These are phyloP conservation scores for Larimichthys polyactis DNA, from an alignment of 2,113 vertebrate genomes.

Conservation along the genomic window DNA sequence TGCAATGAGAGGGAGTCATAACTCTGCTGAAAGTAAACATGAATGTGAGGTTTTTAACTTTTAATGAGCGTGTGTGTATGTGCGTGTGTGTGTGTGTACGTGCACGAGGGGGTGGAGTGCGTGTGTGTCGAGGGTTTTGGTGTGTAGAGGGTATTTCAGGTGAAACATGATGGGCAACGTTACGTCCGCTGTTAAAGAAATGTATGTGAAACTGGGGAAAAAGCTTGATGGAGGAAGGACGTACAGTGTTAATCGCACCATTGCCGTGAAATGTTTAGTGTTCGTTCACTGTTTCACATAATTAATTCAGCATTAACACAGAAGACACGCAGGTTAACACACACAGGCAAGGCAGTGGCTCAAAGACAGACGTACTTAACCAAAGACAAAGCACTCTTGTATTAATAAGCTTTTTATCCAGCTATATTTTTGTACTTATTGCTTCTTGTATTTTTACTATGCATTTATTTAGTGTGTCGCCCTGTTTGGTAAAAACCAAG, in stretches of 20 bases:
- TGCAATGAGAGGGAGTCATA: constrained; percentile 15
- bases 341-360: constrained; percentile 10
- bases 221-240: constrained; percentile 20
- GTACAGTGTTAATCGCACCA: not conserved
- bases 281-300: constrained; percentile 12
- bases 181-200: constrained; percentile 47
- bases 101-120: not conserved
- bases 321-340: constrained; percentile 10
- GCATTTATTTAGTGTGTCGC: constrained; percentile 69
- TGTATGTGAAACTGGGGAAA: constrained; percentile 43
- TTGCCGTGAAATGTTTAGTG: constrained; percentile 20
- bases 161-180: not conserved
- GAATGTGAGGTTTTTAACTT: constrained; percentile 58
- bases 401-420: constrained; percentile 81
- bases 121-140: not conserved
- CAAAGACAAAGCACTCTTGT: constrained; percentile 82
- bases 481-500: constrained; percentile 56
- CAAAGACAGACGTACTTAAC: constrained; percentile 71
- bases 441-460: constrained; percentile 75
- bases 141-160: constrained; percentile 2
- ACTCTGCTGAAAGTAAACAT: constrained; percentile 49
- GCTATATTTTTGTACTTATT: constrained; percentile 81
- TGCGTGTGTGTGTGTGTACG: not conserved
- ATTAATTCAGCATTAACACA: not conserved
- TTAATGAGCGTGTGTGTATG: not conserved